Evolutionary conservation across 2,888 invertebrate genomes (phyloP).

Genomic region (Drosophila gaucha): DNA sequence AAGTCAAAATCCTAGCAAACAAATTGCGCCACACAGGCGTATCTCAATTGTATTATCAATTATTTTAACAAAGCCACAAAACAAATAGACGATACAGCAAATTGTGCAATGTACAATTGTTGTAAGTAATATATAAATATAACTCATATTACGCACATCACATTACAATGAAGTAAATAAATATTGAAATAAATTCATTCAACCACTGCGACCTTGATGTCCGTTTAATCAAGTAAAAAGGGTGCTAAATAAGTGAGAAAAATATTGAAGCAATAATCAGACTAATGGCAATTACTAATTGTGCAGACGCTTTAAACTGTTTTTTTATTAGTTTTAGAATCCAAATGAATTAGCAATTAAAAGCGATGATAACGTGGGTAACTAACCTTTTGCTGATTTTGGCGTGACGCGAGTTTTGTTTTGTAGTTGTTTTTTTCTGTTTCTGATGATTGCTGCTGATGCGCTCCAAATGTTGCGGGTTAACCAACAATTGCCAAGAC

Average conservation of each 20-base stretch:
- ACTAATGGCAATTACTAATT: slow-evolving; percentile 7
- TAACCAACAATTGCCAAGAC: slow-evolving; percentile 46
- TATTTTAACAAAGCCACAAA: slow-evolving; percentile 11
- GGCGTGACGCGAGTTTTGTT: slow-evolving; percentile 16
- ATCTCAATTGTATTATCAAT: slow-evolving; percentile 11
- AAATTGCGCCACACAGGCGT: neutral
- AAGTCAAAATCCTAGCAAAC: slow-evolving; percentile 3
- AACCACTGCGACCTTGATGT: slow-evolving; percentile 32
- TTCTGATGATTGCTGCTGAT: slow-evolving; percentile 38
- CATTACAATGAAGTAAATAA: slow-evolving; percentile 29
- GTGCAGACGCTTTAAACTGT: slow-evolving; percentile 5
- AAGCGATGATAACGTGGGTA: slow-evolving; percentile 35
- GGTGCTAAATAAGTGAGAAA: slow-evolving; percentile 9
- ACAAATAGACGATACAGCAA: slow-evolving; percentile 39
- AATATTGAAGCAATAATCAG: neutral
- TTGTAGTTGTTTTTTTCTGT: slow-evolving; percentile 4
- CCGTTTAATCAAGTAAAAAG: slow-evolving; percentile 19
- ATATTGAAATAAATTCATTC: slow-evolving; percentile 47
- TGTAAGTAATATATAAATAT: slow-evolving; percentile 22
- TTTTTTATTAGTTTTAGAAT: slow-evolving; percentile 10
- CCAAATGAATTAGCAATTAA: slow-evolving; percentile 22
- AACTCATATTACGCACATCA: slow-evolving; percentile 20
- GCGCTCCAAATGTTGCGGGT: slow-evolving; percentile 52
- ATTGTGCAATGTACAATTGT: slow-evolving; percentile 55
- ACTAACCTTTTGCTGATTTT: slow-evolving; percentile 64